Evolutionary conservation across 2,888 invertebrate genomes (phyloP), one percentile per base, ranked within the genome.

Genomic region (Prosapia bicincta): DNA sequence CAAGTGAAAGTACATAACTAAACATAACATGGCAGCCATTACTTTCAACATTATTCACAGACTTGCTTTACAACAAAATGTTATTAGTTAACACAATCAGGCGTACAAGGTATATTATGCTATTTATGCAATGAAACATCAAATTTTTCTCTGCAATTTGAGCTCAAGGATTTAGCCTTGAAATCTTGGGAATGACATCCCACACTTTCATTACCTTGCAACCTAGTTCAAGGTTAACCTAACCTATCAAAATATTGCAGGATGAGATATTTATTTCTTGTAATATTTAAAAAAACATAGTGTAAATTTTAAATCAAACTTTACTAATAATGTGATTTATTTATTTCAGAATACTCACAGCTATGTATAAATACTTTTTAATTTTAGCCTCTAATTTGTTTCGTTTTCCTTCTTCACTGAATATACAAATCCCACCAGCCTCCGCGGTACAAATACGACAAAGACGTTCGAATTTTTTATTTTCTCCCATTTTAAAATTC

Each of bases 371-470:
- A 86, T 91, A 92, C 86, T 89, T 90, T 82, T 88, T 88, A 81
- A 92, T 89, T 86, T 91, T 91, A 79, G 89, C 88, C 83, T 89
- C 88, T 77, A 92, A 86, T 82, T 89, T 88, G 85, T 89, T 87
- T 82, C 88, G 88, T 83, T 89, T 88, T 77, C 91, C 90, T 85
- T 91, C 90, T 81, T 89, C 88, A 81, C 90, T 88, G 83, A 90
- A 91, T 85, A 91, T 87, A 86, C 88, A 88, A 80, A 91, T 85
- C 74, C 89, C 88, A 73, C 83, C 81, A 80, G 88, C 87, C 82
- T 88, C 88, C 80, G 87, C 86, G 78, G 88, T 89, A 85, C 92
- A 92, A 80, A 92, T 88, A 79, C 92, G 88, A 84, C 92, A 92
- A 83, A 87, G 85, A 38, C 30, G 26, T 13, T 74, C 71, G 25